phyloP scores from a whole-genome alignment of 2,888 invertebrate species.

The Folsomia manolachei region DNA sequence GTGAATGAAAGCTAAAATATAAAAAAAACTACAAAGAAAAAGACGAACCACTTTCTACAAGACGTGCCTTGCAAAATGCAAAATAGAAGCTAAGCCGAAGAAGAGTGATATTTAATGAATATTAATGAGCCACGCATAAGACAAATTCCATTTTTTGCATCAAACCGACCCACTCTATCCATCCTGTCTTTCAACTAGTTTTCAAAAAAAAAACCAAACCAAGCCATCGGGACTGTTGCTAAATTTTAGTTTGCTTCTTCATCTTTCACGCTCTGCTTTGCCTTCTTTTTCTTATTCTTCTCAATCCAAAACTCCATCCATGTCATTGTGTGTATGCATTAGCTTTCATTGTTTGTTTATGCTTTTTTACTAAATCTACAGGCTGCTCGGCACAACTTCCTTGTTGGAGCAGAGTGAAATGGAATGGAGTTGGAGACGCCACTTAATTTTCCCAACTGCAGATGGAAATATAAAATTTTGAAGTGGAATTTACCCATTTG shows the following conservation, averaged over 20 bases:
- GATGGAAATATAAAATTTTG: neutral
- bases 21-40: no score
- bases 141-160: slow-evolving; percentile 8
- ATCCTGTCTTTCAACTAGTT: neutral
- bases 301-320: neutral
- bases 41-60: no score
- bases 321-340: neutral
- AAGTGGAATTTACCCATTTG: neutral
- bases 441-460: neutral
- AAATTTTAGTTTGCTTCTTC: slow-evolving; percentile 11
- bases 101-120: slow-evolving; percentile 44
- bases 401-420: no score
- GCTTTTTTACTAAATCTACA: no score
- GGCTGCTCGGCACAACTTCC: neutral
- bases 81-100: slow-evolving; percentile 11
- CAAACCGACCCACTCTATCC: slow-evolving; percentile 1
- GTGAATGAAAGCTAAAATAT: no score
- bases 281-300: neutral
- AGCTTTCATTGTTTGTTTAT: neutral
- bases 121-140: slow-evolving; percentile 32
- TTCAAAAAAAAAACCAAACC: no score
- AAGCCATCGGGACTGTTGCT: neutral
- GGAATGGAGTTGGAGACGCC: no score
- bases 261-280: neutral
- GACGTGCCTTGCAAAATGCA: slow-evolving; percentile 3